These are phyloP conservation scores for Sinocyclocheilus rhinocerous DNA, from an alignment of 2,113 vertebrate species.

Conservation along the genomic window DNA sequence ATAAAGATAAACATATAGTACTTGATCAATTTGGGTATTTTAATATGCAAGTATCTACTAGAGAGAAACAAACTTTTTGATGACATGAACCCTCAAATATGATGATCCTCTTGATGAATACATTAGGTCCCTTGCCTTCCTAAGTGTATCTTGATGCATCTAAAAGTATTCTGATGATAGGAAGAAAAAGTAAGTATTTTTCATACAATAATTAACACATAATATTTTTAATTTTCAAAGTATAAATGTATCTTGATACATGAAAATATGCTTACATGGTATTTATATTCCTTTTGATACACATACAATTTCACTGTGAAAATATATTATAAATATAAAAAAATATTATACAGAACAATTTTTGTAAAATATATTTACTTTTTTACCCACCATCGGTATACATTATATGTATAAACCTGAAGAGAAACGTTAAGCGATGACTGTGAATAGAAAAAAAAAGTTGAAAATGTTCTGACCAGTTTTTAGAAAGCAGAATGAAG, in stretches of 20 bases:
- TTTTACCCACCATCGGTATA: not conserved
- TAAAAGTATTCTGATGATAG: no score
- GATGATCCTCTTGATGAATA: not conserved
- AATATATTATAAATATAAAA: no score
- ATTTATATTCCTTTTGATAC: no score
- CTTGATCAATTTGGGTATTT: not conserved
- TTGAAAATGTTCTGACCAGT: not conserved
- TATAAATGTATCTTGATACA: no score
- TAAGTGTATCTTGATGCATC: not conserved
- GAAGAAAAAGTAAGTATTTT: no score
- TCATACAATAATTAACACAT: no score
- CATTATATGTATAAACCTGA: not conserved
- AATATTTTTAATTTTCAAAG: no score
- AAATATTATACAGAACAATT: not conserved
- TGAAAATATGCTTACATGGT: no score
- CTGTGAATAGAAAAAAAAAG: not conserved
- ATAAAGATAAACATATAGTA: no score
- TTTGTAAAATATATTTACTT: not conserved
- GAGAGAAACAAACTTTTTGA: not conserved
- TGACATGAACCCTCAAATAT: not conserved
- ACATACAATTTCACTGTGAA: no score
- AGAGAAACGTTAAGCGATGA: not conserved
- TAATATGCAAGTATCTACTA: no score
- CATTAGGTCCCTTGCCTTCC: not conserved
- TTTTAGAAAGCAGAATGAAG: no score